Percentiles rank a stretch among this genome's conserved stretches.
Evolutionary conservation across 2,888 invertebrate species (phyloP).

Genomic region (Ochropleura leucogaster): DNA sequence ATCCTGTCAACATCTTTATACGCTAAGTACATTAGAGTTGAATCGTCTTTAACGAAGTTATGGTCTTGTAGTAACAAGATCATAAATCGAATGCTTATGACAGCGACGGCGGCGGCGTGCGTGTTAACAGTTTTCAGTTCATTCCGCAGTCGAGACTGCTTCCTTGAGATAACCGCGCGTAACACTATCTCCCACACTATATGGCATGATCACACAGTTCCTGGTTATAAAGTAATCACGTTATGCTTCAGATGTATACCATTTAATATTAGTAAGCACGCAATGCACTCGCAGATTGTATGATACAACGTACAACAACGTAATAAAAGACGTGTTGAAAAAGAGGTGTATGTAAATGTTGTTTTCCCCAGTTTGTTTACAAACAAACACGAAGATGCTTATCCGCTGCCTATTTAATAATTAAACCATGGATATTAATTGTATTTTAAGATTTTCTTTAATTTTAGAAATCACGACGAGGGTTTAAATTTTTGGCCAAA

Average conservation of each 20-base stretch:
- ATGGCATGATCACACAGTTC: constrained; percentile 11
- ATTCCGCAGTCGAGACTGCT: constrained; percentile 32
- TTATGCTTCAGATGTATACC: constrained; percentile 8
- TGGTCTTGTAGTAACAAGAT: background rate
- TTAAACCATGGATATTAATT: background rate
- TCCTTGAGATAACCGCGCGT: constrained; percentile 35
- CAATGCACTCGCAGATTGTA: background rate
- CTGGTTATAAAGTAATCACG: constrained; percentile 29
- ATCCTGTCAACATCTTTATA: too few relatives aligned
- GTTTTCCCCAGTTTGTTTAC: background rate
- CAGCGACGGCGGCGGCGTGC: background rate
- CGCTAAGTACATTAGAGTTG: too few relatives aligned
- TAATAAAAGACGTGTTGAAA: background rate
- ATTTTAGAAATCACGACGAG: background rate
- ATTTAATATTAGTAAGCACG: background rate
- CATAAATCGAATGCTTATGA: constrained; percentile 9
- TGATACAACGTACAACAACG: constrained; percentile 5
- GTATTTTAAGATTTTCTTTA: background rate
- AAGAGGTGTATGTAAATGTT: background rate
- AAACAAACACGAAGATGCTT: background rate
- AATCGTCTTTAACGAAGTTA: background rate
- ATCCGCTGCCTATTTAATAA: background rate
- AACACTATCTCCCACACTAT: constrained; percentile 26
- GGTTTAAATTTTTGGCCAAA: background rate
- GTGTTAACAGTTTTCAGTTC: constrained; percentile 16